Evolutionary conservation across 2,797 vertebrate genomes (phyloP).

Genomic region (Myripristis jacobus): DNA sequence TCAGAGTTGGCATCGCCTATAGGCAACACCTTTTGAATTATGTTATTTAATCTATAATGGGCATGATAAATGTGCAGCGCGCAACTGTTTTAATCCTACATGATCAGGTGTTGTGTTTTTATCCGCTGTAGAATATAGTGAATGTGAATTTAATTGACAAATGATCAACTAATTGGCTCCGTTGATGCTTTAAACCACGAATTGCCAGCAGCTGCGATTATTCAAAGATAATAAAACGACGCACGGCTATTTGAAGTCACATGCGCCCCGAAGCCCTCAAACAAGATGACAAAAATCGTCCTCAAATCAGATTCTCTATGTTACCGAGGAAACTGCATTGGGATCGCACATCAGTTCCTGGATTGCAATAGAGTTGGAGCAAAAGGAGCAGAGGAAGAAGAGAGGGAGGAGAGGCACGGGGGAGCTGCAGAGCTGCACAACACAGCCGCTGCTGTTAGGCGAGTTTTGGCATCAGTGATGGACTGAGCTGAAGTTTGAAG

Average conservation of each 20-base stretch:
- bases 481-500: conserved; percentile 73
- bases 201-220: conserved; percentile 45
- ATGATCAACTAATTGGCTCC: conserved; percentile 50
- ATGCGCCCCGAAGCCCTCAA: conserved; percentile 63
- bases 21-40: conserved; percentile 44
- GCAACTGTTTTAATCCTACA: conserved; percentile 14
- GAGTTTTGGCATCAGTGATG: conserved; percentile 68
- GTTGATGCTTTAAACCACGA: conserved; percentile 34
- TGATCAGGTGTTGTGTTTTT: conserved; percentile 2
- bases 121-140: conserved; percentile 1
- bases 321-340: conserved; percentile 71
- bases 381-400: conserved; percentile 62
- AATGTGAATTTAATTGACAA: conserved; percentile 6
- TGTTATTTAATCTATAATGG: conserved; percentile 15
- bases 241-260: conserved; percentile 62
- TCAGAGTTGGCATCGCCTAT: conserved; percentile 54
- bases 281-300: conserved; percentile 78
- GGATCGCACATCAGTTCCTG: conserved; percentile 68
- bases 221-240: conserved; percentile 38
- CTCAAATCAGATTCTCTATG: conserved; percentile 59
- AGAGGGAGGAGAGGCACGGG: conserved; percentile 67
- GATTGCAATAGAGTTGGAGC: conserved; percentile 73
- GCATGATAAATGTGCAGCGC: conserved; percentile 29
- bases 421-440: conserved; percentile 61
- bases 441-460: conserved; percentile 56